A percentile compares a stretch with the other conserved stretches of the same genome.
Conservation (phyloP, 2,113 vertebrate genomes). For the Onychostruthus taczanowskii region DNA sequence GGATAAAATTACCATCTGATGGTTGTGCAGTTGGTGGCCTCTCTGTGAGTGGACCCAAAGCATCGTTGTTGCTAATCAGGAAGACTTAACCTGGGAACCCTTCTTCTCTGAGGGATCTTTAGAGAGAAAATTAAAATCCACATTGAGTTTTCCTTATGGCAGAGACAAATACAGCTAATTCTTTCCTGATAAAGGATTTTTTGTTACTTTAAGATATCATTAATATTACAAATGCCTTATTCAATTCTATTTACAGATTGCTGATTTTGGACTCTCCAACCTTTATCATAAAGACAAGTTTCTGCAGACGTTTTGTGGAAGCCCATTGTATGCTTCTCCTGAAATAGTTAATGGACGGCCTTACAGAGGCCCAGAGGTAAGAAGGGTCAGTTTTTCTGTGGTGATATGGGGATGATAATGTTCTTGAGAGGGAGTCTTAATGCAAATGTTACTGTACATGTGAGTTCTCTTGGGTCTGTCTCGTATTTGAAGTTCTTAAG, state of each 20-base stretch:
- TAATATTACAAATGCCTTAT: background rate
- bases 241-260: constrained; percentile 81
- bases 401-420: background rate
- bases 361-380: constrained; percentile 94
- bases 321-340: constrained; percentile 95
- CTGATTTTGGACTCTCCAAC: constrained; percentile 97
- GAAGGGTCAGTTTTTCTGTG: background rate
- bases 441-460: background rate
- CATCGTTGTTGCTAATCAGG: background rate
- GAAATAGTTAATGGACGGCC: constrained; percentile 98
- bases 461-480: background rate
- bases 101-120: background rate
- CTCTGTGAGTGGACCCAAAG: background rate
- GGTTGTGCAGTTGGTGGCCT: background rate
- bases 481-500: background rate
- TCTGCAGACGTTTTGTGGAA: constrained; percentile 96
- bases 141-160: accelerated
- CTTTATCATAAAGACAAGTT: constrained; percentile 96
- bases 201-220: background rate
- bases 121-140: background rate
- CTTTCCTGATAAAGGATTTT: background rate
- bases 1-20: background rate
- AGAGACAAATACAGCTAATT: background rate
- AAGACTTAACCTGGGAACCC: background rate
- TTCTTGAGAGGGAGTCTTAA: background rate